phyloP scores from a whole-genome alignment of 37 sponge, comb jelly and placozoan species.

The Spongilla lacustris region DNA sequence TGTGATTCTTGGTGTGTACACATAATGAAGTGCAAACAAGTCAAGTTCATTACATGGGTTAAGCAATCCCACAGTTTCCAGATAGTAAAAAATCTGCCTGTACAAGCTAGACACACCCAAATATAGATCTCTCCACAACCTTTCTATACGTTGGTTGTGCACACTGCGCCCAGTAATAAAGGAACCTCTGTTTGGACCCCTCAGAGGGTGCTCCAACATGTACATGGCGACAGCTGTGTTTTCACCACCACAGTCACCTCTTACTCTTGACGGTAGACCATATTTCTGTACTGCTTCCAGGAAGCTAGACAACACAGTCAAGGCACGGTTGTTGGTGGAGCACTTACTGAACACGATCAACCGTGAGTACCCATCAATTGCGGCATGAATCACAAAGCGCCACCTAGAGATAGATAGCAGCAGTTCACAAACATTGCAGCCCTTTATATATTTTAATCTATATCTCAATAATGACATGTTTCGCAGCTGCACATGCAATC shows the following conservation, averaged over 20 bases:
- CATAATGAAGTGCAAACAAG: constrained; percentile 55
- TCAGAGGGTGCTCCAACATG: constrained; percentile 54
- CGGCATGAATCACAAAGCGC: constrained; percentile 63
- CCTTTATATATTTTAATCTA: too few species aligned
- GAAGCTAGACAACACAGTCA: constrained; percentile 42
- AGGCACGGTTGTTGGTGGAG: constrained; percentile 43
- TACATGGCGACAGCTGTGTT: constrained; percentile 48
- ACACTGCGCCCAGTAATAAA: constrained; percentile 56
- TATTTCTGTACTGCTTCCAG: constrained; percentile 3
- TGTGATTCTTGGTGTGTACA: constrained; percentile 39
- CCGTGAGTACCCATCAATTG: constrained; percentile 61
- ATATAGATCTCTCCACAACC: constrained; percentile 63
- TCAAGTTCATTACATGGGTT: constrained; percentile 17
- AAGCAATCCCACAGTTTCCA: constrained; percentile 34
- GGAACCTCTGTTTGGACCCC: constrained; percentile 25
- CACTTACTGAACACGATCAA: constrained; percentile 30
- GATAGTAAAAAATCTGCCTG: constrained; percentile 38
- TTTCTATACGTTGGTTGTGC: constrained; percentile 67
- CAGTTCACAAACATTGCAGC: too few species aligned
- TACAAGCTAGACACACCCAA: constrained; percentile 16
- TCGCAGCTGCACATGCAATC: too few species aligned
- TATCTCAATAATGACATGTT: too few species aligned
- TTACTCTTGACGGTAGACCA: constrained; percentile 56
- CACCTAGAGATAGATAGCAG: constrained; percentile 33
- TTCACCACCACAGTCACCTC: constrained; percentile 62